These are phyloP conservation scores for Nemotelus pantherinus DNA, from an alignment of 2,888 invertebrate species.

Conservation along the genomic window DNA sequence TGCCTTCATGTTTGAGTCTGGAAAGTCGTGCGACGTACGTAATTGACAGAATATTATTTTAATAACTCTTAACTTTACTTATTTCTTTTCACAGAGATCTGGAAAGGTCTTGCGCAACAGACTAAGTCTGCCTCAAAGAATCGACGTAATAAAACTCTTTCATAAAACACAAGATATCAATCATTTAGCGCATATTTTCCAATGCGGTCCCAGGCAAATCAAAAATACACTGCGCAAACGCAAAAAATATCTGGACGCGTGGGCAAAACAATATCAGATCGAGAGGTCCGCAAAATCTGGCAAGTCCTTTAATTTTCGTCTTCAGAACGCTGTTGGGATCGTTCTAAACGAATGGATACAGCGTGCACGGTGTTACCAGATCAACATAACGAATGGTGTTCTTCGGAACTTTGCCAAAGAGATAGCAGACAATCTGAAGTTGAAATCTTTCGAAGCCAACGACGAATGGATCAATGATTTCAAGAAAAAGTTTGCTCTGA, in stretches of 20 bases:
- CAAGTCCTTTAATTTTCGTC: too few species aligned
- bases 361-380: conserved; percentile 11
- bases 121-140: background rate
- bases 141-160: conserved; percentile 4
- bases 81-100: too few species aligned
- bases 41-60: too few species aligned
- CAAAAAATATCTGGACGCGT: background rate
- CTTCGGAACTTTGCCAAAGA: conserved; percentile 10
- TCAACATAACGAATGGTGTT: conserved; percentile 14
- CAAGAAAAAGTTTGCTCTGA: conserved; percentile 14
- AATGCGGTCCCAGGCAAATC: conserved; percentile 21
- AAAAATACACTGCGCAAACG: conserved; percentile 23
- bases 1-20: too few species aligned
- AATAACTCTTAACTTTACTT: too few species aligned
- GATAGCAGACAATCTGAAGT: background rate
- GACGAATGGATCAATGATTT: conserved; percentile 1
- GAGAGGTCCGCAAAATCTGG: too few species aligned
- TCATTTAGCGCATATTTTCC: background rate
- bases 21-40: too few species aligned
- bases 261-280: background rate
- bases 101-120: background rate
- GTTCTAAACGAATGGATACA: conserved; percentile 14
- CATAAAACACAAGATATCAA: background rate
- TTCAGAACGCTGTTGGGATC: background rate
- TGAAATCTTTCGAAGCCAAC: background rate